These are phyloP conservation scores for Gallirallus australis DNA, from an alignment of 2,797 vertebrate species.

Conservation along the genomic window DNA sequence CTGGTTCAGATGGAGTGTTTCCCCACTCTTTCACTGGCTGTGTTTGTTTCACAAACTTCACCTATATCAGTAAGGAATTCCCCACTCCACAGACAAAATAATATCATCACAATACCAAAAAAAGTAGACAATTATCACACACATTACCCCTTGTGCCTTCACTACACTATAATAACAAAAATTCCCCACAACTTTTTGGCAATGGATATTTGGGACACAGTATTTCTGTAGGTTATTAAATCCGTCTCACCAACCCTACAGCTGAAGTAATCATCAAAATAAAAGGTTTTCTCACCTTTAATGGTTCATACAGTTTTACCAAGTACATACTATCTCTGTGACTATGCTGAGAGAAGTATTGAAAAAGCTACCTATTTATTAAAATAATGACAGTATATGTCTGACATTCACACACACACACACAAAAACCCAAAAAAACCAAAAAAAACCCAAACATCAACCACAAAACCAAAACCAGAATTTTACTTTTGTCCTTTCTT, in stretches of 20 bases:
- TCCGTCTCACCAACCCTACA: neutral
- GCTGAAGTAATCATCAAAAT: neutral
- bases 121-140: neutral
- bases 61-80: neutral
- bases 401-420: neutral
- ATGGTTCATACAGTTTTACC: neutral
- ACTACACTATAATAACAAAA: neutral
- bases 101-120: neutral
- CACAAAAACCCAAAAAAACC: neutral
- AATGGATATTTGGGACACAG: neutral
- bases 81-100: neutral
- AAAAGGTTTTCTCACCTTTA: neutral
- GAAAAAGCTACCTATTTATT: neutral
- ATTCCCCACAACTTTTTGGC: neutral
- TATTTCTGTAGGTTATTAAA: neutral
- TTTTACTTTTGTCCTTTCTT: neutral
- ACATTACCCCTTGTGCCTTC: neutral
- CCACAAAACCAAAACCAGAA: neutral
- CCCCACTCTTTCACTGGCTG: neutral
- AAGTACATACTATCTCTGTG: neutral
- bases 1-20: neutral
- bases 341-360: neutral
- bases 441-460: too few relatives aligned
- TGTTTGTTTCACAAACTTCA: neutral
- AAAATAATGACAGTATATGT: neutral